Conservation (phyloP, 2,888 invertebrate species). For the Drosophila conformis region DNA sequence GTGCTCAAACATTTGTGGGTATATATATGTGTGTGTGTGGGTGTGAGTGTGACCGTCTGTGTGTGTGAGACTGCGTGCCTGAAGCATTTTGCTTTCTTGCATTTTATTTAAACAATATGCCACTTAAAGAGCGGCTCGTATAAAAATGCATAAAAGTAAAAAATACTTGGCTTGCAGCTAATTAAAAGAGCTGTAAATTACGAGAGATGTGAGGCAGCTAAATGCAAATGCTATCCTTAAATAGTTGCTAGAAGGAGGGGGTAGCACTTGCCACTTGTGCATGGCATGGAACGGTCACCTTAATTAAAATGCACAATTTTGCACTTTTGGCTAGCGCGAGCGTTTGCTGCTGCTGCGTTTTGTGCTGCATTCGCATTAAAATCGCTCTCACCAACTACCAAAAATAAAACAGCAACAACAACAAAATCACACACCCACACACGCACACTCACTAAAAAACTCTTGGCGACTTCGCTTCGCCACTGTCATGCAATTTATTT, state of each 20-base stretch:
- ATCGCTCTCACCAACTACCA: constrained; percentile 34
- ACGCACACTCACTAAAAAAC: constrained; percentile 25
- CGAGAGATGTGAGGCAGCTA: constrained; percentile 61
- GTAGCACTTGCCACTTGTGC: constrained; percentile 42
- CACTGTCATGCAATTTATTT: constrained; percentile 74
- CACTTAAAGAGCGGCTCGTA: constrained; percentile 65
- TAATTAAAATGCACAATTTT: constrained; percentile 82
- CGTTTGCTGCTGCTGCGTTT: constrained; percentile 41
- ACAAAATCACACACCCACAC: constrained; percentile 6
- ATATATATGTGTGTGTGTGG: constrained; percentile 2
- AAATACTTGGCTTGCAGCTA: constrained; percentile 66
- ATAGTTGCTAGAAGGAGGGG: constrained; percentile 2
- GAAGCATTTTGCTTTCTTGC: constrained; percentile 48
- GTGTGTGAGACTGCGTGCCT: constrained; percentile 34
- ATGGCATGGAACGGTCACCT: constrained; percentile 69
- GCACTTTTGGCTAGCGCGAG: constrained; percentile 72
- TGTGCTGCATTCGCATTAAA: constrained; percentile 79
- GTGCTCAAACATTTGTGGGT: constrained; percentile 50
- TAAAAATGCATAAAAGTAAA: constrained; percentile 68
- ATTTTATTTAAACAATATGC: constrained; percentile 65
- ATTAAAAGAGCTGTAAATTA: constrained; percentile 80
- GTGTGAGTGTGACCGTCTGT: constrained; percentile 1
- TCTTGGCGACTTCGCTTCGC: constrained; percentile 61
- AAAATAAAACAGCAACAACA: constrained; percentile 22
- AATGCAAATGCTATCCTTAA: constrained; percentile 61